phyloP scores from a whole-genome alignment of 2,797 vertebrate genomes.

The Pangasius larnaudii region DNA sequence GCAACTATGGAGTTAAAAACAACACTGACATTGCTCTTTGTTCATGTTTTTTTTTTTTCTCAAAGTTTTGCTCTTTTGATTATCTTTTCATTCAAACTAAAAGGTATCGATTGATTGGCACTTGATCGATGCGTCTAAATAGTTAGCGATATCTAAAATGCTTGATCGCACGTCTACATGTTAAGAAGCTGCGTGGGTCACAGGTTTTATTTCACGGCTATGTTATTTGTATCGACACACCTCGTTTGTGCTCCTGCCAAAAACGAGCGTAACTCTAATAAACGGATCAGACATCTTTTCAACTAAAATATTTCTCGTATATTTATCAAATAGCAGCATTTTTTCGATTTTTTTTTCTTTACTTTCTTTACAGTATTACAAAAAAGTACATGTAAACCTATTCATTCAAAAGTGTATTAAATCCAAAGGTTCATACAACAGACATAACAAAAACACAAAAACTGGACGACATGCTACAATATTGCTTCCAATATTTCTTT shows the following conservation, averaged over 20 bases:
- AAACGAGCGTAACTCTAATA: conserved; percentile 77
- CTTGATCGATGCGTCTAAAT: conserved; percentile 86
- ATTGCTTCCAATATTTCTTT: conserved; percentile 88
- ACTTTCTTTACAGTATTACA: conserved; percentile 80
- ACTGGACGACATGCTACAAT: conserved; percentile 88
- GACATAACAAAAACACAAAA: conserved; percentile 84
- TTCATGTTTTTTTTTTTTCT: conserved; percentile 62
- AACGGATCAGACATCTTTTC: conserved; percentile 82
- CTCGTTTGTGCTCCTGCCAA: conserved; percentile 77
- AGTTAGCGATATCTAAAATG: conserved; percentile 81
- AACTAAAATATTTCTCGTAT: conserved; percentile 85
- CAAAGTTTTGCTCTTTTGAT: conserved; percentile 72
- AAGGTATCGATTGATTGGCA: conserved; percentile 83
- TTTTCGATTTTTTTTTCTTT: conserved; percentile 67
- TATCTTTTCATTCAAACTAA: conserved; percentile 82
- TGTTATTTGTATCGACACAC: conserved; percentile 82
- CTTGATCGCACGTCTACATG: conserved; percentile 84
- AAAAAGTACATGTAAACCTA: conserved; percentile 88
- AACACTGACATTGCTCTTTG: conserved; percentile 77
- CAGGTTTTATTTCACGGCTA: conserved; percentile 81
- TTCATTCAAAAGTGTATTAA: conserved; percentile 87
- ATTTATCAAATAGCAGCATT: conserved; percentile 89
- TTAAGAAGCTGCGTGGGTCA: conserved; percentile 83
- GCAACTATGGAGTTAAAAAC: conserved; percentile 82
- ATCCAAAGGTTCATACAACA: conserved; percentile 86